Conservation (phyloP, 2,888 invertebrate genomes). For the Chalcis sispes region DNA sequence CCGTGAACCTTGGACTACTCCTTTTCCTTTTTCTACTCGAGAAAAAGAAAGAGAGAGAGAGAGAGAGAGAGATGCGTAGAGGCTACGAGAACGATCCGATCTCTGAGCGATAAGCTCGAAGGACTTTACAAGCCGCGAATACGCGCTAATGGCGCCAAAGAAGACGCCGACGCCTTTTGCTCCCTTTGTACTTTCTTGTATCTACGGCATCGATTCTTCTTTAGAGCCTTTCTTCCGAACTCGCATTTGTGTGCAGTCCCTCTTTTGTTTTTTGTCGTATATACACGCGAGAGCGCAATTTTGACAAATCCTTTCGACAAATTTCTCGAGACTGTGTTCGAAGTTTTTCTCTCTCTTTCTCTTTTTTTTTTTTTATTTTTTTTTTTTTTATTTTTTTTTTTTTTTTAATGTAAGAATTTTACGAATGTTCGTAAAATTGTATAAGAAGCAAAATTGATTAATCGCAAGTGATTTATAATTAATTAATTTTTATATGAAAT, state of each 20-base stretch:
- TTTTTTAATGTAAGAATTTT: too few species aligned
- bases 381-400: neutral
- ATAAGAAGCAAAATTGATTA: too few species aligned
- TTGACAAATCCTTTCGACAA: conserved; percentile 49
- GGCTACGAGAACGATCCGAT: conserved; percentile 61
- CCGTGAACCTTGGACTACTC: conserved; percentile 51
- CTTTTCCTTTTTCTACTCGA: too few species aligned
- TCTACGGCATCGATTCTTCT: neutral
- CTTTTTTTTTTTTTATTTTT: neutral
- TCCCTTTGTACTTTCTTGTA: conserved; percentile 19
- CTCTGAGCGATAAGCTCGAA: conserved; percentile 63
- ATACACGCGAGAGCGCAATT: conserved; percentile 27
- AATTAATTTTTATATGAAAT: too few species aligned
- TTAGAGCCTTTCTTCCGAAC: neutral
- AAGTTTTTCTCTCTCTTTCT: too few species aligned
- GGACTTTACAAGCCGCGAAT: conserved; percentile 60
- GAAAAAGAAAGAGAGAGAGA: too few species aligned
- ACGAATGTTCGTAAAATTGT: too few species aligned
- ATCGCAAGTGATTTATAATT: too few species aligned
- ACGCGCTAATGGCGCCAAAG: conserved; percentile 58
- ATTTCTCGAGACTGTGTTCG: conserved; percentile 22
- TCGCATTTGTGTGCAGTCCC: too few species aligned
- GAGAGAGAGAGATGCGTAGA: too few species aligned
- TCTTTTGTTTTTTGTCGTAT: conserved; percentile 8
- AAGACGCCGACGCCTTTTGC: conserved; percentile 28